Base-by-base conservation (phyloP, 2,797 vertebrate species). In the Trachurus trachurus region DNA sequence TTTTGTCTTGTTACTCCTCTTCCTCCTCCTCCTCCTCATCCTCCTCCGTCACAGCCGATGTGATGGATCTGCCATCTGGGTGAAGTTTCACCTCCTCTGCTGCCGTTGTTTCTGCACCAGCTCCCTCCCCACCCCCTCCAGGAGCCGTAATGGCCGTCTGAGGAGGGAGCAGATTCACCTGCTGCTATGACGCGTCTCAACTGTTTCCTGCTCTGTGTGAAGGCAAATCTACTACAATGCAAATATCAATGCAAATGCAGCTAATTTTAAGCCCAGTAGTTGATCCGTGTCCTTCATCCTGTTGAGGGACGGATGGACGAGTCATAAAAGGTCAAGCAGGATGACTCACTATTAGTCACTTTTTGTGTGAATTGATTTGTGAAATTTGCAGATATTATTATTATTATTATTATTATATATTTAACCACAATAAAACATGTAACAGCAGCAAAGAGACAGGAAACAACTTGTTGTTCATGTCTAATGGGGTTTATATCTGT, bases 61-160 rank as follows among this genome's bases (percentile, higher is more conserved):
- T 40, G 66, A 82, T 68, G 74, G 54, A 74, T 85, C 73, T 13
- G 47, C 67, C 69, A 53, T 26, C 11, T 26, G 2, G 64, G 53
- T 5, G 42, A 34, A 11, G 59, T 22, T 44, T 73, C 40, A 62
- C 66, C 71, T 77, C 26, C 26, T 26, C 26, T 26, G 26, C 65
- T 6, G 54, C 45, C 39, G 15, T 42, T 49, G 50, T 76, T 67
- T 42, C 50, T 31, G 40, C 1, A 73, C 49, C 68, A 26, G 64
- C 22, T 4, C 31, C 31, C 31, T 6, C 31, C 5, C 31, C 31
- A 6, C 31, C 31, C 31, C 31, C 52, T 34, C 39, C 8, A 22
- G 57, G 42, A 65, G 66, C 53, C 63, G 1, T 60, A 3, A 17
- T 7, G 57, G 60, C 66, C 66, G 26, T 52, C 31, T 57, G 42